Percentiles rank a stretch among this genome's conserved stretches.
phyloP scores from a whole-genome alignment of 2,797 vertebrate genomes.

The Mycteria americana region DNA sequence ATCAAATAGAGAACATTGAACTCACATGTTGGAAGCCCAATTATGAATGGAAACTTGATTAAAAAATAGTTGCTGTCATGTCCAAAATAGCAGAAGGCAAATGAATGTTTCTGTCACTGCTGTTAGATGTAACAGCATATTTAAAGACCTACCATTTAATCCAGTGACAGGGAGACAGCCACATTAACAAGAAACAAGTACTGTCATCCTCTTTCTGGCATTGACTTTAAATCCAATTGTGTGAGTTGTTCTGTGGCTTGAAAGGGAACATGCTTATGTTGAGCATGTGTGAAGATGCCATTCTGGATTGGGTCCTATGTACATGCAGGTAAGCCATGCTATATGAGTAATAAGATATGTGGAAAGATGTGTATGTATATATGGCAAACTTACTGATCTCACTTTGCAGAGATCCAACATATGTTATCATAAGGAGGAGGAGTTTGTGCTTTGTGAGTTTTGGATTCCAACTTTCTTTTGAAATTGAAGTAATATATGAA shows the following conservation, averaged over 20 bases:
- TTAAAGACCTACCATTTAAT: not conserved
- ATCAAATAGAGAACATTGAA: not conserved
- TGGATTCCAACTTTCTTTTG: not conserved
- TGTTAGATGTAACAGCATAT: not conserved
- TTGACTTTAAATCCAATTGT: not conserved
- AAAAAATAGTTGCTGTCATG: not conserved
- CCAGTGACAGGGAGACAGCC: not conserved
- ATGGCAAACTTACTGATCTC: not conserved
- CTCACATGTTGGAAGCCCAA: not conserved
- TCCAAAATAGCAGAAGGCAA: slow-evolving; percentile 27
- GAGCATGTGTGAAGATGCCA: not conserved
- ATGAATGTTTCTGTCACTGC: not conserved
- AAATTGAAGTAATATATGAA: not conserved
- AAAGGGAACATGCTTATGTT: not conserved
- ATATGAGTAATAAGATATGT: not conserved
- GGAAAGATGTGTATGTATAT: not conserved
- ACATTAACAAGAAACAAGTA: not conserved
- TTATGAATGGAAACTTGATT: slow-evolving; percentile 30
- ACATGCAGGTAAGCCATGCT: not conserved
- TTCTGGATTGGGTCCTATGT: not conserved
- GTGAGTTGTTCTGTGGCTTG: not conserved
- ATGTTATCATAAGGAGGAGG: accelerated
- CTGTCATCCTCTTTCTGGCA: not conserved
- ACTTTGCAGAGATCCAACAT: not conserved
- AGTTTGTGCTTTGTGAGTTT: not conserved